Percentiles rank a stretch among this genome's conserved stretches.
Conservation (phyloP, 2,113 vertebrate genomes). For the Malurus cyaneus region DNA sequence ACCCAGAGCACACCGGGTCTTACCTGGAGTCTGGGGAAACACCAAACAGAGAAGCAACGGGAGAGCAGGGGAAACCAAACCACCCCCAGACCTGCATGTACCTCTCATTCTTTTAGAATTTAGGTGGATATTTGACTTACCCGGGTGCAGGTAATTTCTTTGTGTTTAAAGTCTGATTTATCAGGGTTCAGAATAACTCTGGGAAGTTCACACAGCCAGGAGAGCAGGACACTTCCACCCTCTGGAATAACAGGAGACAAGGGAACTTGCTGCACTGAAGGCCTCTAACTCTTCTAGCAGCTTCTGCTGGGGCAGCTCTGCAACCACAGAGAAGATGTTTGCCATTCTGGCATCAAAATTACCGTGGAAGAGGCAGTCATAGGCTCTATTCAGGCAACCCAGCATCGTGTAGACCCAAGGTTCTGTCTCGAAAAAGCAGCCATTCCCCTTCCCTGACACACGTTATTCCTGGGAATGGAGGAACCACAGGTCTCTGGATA, state of each 20-base stretch:
- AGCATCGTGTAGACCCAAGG: background rate
- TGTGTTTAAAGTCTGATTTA: background rate
- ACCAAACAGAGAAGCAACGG: background rate
- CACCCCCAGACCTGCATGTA: accelerated
- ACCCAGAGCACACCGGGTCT: background rate
- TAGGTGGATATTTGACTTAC: background rate
- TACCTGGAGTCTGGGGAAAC: background rate
- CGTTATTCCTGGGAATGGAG: background rate
- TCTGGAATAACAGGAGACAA: background rate
- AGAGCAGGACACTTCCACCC: background rate
- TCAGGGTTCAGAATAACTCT: background rate
- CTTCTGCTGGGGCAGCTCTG: background rate
- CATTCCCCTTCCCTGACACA: background rate
- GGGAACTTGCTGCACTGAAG: background rate
- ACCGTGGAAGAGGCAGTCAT: background rate
- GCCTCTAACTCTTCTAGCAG: background rate
- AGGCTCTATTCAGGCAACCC: background rate
- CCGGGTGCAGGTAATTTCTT: background rate
- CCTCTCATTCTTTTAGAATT: accelerated
- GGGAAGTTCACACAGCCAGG: background rate
- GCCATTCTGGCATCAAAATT: background rate
- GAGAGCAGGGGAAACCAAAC: background rate
- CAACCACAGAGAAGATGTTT: background rate
- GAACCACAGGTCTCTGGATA: background rate
- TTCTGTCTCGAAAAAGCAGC: background rate